Evolutionary conservation across 2,888 invertebrate genomes (phyloP), one percentile per base, ranked within the genome.

Genomic region (Dynastes hyllus): DNA sequence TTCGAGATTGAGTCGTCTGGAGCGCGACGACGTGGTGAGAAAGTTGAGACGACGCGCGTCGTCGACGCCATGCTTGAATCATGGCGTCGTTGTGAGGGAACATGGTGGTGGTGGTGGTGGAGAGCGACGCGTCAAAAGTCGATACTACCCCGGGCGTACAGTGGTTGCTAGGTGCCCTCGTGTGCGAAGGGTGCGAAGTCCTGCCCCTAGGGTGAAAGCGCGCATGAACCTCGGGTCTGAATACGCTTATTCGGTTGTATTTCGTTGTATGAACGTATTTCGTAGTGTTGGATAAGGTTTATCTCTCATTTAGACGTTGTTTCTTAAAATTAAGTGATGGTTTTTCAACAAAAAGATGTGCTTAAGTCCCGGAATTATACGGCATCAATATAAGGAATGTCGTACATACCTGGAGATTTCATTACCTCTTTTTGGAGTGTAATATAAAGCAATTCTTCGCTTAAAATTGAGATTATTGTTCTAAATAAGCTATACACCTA

Each of bases 51-150:
- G 55, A 75, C 55, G 55, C 73, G 51, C 69, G 69, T 76, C 69
- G 69, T 76, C 81, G 79, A 71, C 82, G 82, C 82, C 82, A 82
- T 82, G 78, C 80, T 81, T 81, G 79, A 82, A 82, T 61, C 80
- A 82, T 82, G 82, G 82, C 82, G 82, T 81, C 82, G 69, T 51
- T 51, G 27, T 45, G 61, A 27, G 27, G 45, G 45, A 45, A 11
- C 11, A 45, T 45, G 45, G 45, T 45, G 45, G 40, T 40, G 37
- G 65, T n/a, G 66, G 37, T n/a, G 69, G 50, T 51, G 51, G 69
- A 40, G 40, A 16, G 66, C 40, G 66, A 67, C 66, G 45, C 55
- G 8, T 58, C 22, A 58, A 58, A 58, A 58, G 82, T 82, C 82
- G 81, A 82, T 82, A 82, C n/a, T 45, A 51, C 40, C 66, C 22